Base-by-base conservation (phyloP, 2,113 vertebrate genomes). In the Pluvianellus socialis region DNA sequence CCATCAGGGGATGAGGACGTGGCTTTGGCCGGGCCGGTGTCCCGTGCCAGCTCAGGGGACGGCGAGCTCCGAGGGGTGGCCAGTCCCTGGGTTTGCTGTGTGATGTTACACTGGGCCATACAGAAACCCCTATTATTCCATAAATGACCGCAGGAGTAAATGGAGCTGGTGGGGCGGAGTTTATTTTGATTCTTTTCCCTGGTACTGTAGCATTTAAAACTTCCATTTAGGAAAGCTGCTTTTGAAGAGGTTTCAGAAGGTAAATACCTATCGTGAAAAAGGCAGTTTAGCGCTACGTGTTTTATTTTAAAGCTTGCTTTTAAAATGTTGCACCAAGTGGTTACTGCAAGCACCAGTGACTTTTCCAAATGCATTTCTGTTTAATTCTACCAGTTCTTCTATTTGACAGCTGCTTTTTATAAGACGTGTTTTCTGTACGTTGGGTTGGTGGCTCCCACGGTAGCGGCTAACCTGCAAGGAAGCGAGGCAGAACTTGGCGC, bases 351-450 rank as follows among this genome's bases (percentile, higher is more conserved):
- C 21, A 24, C 11, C 53, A 33, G n/a, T 17, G 22, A 22, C 23
- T 72, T 93, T 62, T 24, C 50, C 50, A 38, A 24, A 22, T 0
- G 2, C 2, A 0, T 32, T 86, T 83, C 4, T 0, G 6, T 61
- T 86, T 77, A 9, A 32, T 71, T 72, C 27, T 28, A 44, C 55
- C 50, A 16, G 10, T 73, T 84, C 21, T 56, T 79, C 17, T 44
- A 4, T 49, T 44, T 38, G 14, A 27, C 16, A 33, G 14, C 17
- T 20, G 16, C 50, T 62, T 79, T 42, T 26, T 45, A 3, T 13
- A 23, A 13, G 7, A 7, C 10, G 0, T 4, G 18, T 53, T 73
- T 73, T 40, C 22, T 24, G 55, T 30, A 55, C 24, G 73, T 50
- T 23, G 30, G 49, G 4, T 4, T 33, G 33, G 47, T 4, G 5